Evolutionary conservation across 53 echinoderm and acorn worm genomes (phyloP), one percentile per base, ranked within the genome.

Genomic region (Apostichopus leukothele): DNA sequence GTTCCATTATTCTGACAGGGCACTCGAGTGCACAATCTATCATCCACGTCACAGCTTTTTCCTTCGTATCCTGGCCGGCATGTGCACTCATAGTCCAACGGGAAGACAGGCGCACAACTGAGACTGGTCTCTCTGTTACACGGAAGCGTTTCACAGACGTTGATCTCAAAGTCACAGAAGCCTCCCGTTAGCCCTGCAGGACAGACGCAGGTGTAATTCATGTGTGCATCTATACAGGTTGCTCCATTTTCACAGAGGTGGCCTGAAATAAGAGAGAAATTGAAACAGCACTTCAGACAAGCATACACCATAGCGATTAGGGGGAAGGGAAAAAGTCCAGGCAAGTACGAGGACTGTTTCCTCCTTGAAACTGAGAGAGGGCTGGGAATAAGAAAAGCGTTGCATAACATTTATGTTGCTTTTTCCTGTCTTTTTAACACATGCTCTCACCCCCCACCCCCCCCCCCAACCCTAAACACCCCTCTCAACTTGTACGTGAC

Each of bases 121-220:
- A 93, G 26, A 1, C 94, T 88, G 60, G 89, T 99, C 39, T 81
- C 76, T 0, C 76, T 50, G 52, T 89, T 39, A 83, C 96, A 99
- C 16, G 99, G 99, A 14, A 87, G 61, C 25, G 86, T 92, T 71
- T 93, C 91, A 74, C 99, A 99, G 22, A 88, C 79, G 55, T 94
- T 93, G 87, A 99, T 99, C 76, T 94, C 94, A 5, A 86, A 78
- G 60, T 89, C 79, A 53, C 99, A 99, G 55, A 75, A 88, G 11
- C 52, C 52, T 19, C 93, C 99, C 6, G 94, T 93, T 63, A 93
- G 90, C 14, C 96, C 96, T 19, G 55, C 27, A 7, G 96, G 90
- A 89, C 99, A 99, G 63, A 86, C 16, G 67, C 99, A 99, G 5
- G 99, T 92, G 92, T 99, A 99, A 90, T 92, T 91, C 90, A 94